Evolutionary conservation across 2,888 invertebrate species (phyloP).

Genomic region (Mesorhabditis spiculigera): DNA sequence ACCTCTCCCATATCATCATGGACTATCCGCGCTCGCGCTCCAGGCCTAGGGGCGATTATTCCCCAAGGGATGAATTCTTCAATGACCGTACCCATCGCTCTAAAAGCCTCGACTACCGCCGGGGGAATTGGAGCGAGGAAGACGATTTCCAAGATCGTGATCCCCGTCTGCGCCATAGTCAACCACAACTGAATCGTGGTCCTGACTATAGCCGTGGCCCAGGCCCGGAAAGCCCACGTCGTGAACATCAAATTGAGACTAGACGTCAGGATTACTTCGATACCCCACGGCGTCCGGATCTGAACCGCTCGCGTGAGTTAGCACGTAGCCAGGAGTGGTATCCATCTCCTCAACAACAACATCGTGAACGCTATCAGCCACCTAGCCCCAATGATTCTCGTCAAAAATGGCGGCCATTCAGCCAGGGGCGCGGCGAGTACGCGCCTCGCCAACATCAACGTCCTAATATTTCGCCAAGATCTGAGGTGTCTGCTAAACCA

Average conservation of each 20-base stretch:
- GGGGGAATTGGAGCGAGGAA: slow-evolving; percentile 9
- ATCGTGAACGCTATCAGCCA: not conserved
- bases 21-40: not conserved
- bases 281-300: slow-evolving; percentile 3
- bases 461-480: not conserved
- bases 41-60: not conserved
- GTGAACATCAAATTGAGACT: not conserved
- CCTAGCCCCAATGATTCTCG: not conserved
- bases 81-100: not conserved
- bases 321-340: slow-evolving; percentile 18
- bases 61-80: not conserved
- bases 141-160: not conserved
- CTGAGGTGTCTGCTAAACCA: not conserved
- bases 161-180: not conserved
- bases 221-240: not conserved
- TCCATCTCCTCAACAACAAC: not conserved
- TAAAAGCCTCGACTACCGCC: not conserved
- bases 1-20: not conserved
- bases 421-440: slow-evolving; percentile 9
- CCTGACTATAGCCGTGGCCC: not conserved
- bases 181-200: not conserved
- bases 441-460: not conserved
- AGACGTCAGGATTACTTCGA: not conserved
- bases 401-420: not conserved
- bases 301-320: not conserved